Evolutionary conservation across 2,797 vertebrate species (phyloP).

Genomic region (Steatocranus sp.): DNA sequence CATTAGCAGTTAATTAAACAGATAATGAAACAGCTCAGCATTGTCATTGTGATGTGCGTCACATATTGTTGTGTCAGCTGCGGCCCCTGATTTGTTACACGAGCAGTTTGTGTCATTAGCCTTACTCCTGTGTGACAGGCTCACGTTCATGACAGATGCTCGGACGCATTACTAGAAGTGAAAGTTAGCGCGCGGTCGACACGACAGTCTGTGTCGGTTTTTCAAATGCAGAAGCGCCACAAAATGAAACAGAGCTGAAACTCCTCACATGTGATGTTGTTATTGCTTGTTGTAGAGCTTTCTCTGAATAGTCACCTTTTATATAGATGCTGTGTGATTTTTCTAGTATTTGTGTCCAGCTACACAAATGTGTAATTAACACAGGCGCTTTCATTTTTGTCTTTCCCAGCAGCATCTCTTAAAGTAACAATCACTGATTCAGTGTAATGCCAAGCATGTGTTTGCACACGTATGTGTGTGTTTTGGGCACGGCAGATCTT

Average conservation of each 20-base stretch:
- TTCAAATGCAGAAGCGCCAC: neutral
- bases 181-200: neutral
- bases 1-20: neutral
- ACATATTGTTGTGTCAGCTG: conserved; percentile 42
- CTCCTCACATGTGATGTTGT: neutral
- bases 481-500: neutral
- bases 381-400: neutral
- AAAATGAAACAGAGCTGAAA: neutral
- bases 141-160: conserved; percentile 72
- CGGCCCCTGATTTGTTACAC: conserved; percentile 73
- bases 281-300: neutral
- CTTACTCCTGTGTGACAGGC: conserved; percentile 71
- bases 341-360: neutral
- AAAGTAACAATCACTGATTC: neutral
- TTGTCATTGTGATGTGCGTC: neutral
- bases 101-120: conserved; percentile 73
- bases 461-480: neutral
- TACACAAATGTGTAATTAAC: neutral
- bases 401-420: neutral
- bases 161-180: conserved; percentile 56
- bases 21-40: neutral
- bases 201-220: neutral
- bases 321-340: neutral
- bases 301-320: neutral
- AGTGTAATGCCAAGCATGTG: neutral